These are phyloP conservation scores for Agrenia bidenticulata DNA, from an alignment of 2,888 invertebrate species.

Conservation along the genomic window DNA sequence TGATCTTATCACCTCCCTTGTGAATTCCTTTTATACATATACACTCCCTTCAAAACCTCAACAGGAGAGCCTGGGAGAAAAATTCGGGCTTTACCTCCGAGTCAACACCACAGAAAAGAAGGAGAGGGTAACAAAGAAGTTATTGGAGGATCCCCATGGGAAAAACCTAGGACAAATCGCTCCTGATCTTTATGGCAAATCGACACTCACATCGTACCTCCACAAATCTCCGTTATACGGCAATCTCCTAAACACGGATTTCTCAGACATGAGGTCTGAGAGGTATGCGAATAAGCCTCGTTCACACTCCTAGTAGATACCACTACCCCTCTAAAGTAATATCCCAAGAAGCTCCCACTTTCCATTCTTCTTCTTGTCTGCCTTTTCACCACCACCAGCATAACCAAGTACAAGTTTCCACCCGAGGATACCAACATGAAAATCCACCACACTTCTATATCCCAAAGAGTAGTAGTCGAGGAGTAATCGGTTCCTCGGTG, in stretches of 20 bases:
- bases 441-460: too few relatives aligned
- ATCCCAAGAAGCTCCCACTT: not conserved
- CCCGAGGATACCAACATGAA: too few relatives aligned
- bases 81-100: not conserved
- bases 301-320: not conserved
- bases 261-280: slow-evolving; percentile 14
- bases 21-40: not conserved
- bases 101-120: not conserved
- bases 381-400: slow-evolving; percentile 21
- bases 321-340: slow-evolving; percentile 1
- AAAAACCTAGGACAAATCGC: slow-evolving; percentile 52
- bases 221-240: slow-evolving; percentile 53
- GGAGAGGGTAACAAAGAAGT: slow-evolving; percentile 11
- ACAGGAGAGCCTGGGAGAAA: too few relatives aligned
- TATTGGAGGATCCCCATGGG: slow-evolving; percentile 44
- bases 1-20: slow-evolving; percentile 5
- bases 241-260: slow-evolving; percentile 52
- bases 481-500: not conserved
- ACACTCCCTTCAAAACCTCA: not conserved
- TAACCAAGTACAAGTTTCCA: too few relatives aligned
- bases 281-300: not conserved
- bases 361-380: not conserved
- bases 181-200: slow-evolving; percentile 53
- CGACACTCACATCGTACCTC: slow-evolving; percentile 51
- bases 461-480: too few relatives aligned